Conservation (phyloP, 2,113 vertebrate genomes). For the Oxyruncus cristatus region DNA sequence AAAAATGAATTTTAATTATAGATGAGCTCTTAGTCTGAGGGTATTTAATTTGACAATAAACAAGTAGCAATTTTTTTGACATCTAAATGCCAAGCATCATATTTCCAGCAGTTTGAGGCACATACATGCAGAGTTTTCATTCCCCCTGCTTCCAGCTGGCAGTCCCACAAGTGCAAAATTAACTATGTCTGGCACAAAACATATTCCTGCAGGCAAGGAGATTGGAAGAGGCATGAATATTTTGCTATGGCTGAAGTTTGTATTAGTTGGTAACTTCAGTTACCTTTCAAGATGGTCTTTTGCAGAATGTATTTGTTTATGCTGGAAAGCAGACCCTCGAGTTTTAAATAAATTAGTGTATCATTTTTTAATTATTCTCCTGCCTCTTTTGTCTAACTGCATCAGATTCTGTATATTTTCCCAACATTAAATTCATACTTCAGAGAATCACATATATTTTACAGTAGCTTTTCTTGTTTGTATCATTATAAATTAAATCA, state of each 20-base stretch:
- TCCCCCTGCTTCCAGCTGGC: not conserved
- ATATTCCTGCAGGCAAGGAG: conserved; percentile 23
- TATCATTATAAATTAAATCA: conserved; percentile 8
- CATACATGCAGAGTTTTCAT: not conserved
- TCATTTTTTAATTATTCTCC: not conserved
- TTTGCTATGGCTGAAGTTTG: conserved; percentile 19
- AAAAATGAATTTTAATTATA: conserved; percentile 25
- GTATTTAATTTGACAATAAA: conserved; percentile 3
- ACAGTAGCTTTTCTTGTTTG: not conserved
- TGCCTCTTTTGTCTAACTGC: not conserved
- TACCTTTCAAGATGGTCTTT: not conserved
- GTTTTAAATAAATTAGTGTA: not conserved
- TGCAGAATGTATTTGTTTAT: not conserved
- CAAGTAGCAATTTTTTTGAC: conserved; percentile 12
- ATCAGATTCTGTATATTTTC: not conserved
- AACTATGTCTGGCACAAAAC: conserved; percentile 26
- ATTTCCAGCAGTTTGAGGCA: not conserved
- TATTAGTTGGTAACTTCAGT: not conserved
- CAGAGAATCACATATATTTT: not conserved
- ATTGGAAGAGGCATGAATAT: not conserved
- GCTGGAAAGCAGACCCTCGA: not conserved
- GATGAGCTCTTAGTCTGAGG: conserved; percentile 12
- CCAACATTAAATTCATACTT: not conserved
- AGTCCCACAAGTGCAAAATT: conserved; percentile 25
- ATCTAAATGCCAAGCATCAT: not conserved